Percentiles rank a stretch among this genome's conserved stretches.
These are phyloP conservation scores for Meteorus colon DNA, from an alignment of 2,888 invertebrate genomes.

Conservation along the genomic window DNA sequence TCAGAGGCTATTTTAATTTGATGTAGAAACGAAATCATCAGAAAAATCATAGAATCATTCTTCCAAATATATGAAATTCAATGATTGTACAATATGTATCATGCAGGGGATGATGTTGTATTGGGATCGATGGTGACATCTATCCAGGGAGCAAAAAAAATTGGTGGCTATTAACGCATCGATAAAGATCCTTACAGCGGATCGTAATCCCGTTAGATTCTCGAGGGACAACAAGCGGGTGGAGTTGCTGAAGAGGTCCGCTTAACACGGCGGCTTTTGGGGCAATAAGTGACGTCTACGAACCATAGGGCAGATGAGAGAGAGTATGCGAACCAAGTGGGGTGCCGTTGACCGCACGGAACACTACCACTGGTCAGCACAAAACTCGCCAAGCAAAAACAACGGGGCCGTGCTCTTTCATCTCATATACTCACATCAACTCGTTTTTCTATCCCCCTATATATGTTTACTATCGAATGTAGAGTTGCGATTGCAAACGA, in stretches of 20 bases:
- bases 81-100: background rate
- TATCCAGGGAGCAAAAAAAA: constrained; percentile 1
- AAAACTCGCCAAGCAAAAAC: constrained; percentile 36
- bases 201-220: constrained; percentile 50
- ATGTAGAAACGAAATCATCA: background rate
- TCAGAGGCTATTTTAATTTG: background rate
- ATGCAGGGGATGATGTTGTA: background rate
- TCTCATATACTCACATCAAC: background rate
- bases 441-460: constrained; percentile 22
- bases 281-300: constrained; percentile 69
- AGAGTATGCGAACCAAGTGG: constrained; percentile 34
- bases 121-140: constrained; percentile 20
- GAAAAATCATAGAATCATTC: background rate
- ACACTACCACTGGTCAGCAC: constrained; percentile 39
- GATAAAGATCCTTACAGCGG: constrained; percentile 43
- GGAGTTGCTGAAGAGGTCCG: constrained; percentile 35
- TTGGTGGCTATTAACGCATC: constrained; percentile 33
- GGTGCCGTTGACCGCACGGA: constrained; percentile 38
- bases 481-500: background rate
- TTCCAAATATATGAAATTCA: background rate
- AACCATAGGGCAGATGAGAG: constrained; percentile 69
- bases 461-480: background rate
- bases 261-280: constrained; percentile 52
- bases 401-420: constrained; percentile 10
- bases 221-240: constrained; percentile 43